A percentile compares a stretch with the other conserved stretches of the same genome.
phyloP scores from a whole-genome alignment of 2,113 vertebrate genomes.

The Synodontis membranacea region DNA sequence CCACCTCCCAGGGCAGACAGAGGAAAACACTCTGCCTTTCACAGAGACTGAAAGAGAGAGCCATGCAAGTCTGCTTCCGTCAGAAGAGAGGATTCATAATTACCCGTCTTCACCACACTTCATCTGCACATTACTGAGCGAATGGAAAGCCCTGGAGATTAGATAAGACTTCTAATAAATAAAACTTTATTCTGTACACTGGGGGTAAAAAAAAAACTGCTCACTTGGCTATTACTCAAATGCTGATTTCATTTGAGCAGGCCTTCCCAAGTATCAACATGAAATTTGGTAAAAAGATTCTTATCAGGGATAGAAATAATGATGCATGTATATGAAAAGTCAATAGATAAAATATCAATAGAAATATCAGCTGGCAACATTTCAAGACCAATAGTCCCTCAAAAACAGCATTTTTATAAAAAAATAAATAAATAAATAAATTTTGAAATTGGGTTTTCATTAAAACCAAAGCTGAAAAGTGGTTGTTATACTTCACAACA shows the following conservation, averaged over 20 bases:
- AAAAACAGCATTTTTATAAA: neutral
- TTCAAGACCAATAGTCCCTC: slow-evolving; percentile 17
- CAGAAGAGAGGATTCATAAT: slow-evolving; percentile 45
- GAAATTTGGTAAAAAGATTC: slow-evolving; percentile 25
- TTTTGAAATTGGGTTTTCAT: neutral
- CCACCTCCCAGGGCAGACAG: slow-evolving; percentile 52
- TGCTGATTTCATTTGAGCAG: slow-evolving; percentile 28
- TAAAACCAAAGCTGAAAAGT: slow-evolving; percentile 12
- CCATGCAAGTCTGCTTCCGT: slow-evolving; percentile 22
- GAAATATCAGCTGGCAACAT: neutral
- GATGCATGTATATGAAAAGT: slow-evolving; percentile 22
- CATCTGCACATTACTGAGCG: slow-evolving; percentile 48
- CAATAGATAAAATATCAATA: slow-evolving; percentile 15
- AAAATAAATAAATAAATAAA: too few relatives aligned
- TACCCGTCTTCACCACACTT: slow-evolving; percentile 49
- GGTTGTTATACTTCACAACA: neutral
- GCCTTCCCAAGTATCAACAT: slow-evolving; percentile 5
- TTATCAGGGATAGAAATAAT: slow-evolving; percentile 28
- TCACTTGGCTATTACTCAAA: slow-evolving; percentile 47
- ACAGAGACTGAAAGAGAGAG: slow-evolving; percentile 39
- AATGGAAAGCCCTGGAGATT: slow-evolving; percentile 38
- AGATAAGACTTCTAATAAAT: slow-evolving; percentile 49
- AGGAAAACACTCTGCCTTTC: slow-evolving; percentile 42
- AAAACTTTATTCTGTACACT: slow-evolving; percentile 44
- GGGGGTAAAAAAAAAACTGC: slow-evolving; percentile 23